Conservation (phyloP, 2,113 vertebrate species). For the Origma solitaria region DNA sequence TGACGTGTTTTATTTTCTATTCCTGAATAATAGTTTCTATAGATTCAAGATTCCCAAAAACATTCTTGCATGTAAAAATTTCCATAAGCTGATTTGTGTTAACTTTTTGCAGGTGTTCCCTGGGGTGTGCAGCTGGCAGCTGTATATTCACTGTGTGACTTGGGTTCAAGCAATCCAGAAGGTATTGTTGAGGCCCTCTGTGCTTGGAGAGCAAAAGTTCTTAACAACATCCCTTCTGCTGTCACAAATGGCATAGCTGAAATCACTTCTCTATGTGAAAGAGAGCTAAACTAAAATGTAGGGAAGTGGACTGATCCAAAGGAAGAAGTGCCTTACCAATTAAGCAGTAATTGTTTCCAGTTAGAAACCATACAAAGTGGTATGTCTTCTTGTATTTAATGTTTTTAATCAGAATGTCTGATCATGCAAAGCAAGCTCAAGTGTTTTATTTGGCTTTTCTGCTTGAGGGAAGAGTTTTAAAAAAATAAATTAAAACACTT, state of each 20-base stretch:
- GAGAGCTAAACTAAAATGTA: background rate
- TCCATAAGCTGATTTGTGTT: background rate
- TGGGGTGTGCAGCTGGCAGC: conserved; percentile 93
- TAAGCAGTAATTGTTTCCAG: background rate
- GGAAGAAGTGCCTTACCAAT: conserved; percentile 49
- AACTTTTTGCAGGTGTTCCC: conserved; percentile 78
- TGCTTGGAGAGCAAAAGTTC: conserved; percentile 75
- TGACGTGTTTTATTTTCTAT: background rate
- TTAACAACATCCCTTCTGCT: conserved; percentile 72
- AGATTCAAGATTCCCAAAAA: background rate
- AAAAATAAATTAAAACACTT: background rate
- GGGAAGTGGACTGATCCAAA: background rate
- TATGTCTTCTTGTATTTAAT: background rate
- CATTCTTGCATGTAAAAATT: background rate
- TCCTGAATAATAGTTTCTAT: background rate
- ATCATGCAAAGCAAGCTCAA: background rate
- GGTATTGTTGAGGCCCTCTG: conserved; percentile 77
- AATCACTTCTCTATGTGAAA: conserved; percentile 73
- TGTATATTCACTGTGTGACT: conserved; percentile 84
- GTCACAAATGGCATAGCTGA: conserved; percentile 80
- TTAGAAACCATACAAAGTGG: background rate
- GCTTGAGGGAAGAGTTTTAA: background rate
- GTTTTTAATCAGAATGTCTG: background rate
- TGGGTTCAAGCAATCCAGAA: conserved; percentile 85
- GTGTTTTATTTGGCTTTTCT: conserved; percentile 35